These are phyloP conservation scores for Chrysopilus asiliformis DNA, from an alignment of 2,888 invertebrate genomes.

Conservation along the genomic window DNA sequence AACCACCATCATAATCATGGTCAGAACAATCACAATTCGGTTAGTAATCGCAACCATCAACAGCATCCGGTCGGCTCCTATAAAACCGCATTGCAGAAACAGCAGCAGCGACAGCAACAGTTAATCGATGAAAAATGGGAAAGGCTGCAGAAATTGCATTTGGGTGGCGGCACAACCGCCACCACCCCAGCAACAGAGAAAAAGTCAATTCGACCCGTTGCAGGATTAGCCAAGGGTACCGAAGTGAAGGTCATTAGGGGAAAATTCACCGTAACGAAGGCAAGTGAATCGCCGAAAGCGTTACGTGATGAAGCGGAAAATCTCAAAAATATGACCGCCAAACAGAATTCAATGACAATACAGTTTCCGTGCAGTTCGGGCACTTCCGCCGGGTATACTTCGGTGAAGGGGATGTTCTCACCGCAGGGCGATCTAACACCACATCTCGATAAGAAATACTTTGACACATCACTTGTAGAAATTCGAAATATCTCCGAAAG, in stretches of 20 bases:
- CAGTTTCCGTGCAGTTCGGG: slow-evolving; percentile 50
- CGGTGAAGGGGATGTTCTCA: slow-evolving; percentile 46
- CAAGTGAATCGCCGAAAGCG: slow-evolving; percentile 16
- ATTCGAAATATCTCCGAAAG: slow-evolving; percentile 42
- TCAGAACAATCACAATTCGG: too few species aligned
- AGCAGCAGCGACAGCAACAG: not conserved
- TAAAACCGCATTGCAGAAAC: not conserved
- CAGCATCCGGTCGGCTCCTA: slow-evolving; percentile 15
- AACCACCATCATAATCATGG: slow-evolving; percentile 11
- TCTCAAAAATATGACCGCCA: slow-evolving; percentile 23
- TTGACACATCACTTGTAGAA: slow-evolving; percentile 68
- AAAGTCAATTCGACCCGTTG: too few species aligned
- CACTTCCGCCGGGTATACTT: slow-evolving; percentile 41
- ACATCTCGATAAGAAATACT: slow-evolving; percentile 67
- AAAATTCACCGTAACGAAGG: slow-evolving; percentile 42
- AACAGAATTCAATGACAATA: slow-evolving; percentile 47
- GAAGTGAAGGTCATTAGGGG: slow-evolving; percentile 30
- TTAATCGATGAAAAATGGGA: not conserved
- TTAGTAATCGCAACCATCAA: not conserved
- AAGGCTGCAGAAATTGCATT: not conserved
- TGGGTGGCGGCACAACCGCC: not conserved
- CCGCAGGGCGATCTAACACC: slow-evolving; percentile 30
- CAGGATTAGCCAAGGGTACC: too few species aligned
- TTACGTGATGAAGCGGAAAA: slow-evolving; percentile 27
- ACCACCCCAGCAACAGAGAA: not conserved